Evolutionary conservation across 1,140 invertebrate species (phyloP).

Genomic region (Maconellicoccus hirsutus): DNA sequence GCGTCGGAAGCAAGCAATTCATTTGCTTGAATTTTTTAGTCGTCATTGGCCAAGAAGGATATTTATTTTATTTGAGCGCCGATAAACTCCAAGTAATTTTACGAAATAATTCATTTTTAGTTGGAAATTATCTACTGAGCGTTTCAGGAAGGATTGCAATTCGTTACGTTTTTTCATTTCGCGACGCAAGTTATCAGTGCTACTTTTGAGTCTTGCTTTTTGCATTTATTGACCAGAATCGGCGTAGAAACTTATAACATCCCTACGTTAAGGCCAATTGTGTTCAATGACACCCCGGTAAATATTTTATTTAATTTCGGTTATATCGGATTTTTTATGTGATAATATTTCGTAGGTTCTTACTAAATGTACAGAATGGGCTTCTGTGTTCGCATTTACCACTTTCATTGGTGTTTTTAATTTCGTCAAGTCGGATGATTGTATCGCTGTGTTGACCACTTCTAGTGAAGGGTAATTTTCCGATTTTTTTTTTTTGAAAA

Average conservation of each 20-base stretch:
- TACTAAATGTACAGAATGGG: conserved; percentile 38
- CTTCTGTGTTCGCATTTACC: conserved; percentile 56
- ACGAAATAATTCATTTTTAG: not conserved
- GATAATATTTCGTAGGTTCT: no score
- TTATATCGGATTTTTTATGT: not conserved
- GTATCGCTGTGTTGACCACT: conserved; percentile 50
- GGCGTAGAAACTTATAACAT: conserved; percentile 67
- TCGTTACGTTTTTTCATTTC: conserved; percentile 45
- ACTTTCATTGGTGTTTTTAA: conserved; percentile 59
- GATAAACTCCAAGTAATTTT: not conserved
- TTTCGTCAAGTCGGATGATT: conserved; percentile 45
- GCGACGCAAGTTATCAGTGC: conserved; percentile 54
- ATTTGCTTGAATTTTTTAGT: not conserved
- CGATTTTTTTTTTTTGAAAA: not conserved
- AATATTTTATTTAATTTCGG: not conserved
- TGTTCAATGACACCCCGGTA: conserved; percentile 15
- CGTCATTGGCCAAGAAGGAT: not conserved
- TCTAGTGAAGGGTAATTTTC: conserved; percentile 32
- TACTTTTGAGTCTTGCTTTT: conserved; percentile 49
- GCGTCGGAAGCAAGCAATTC: not conserved
- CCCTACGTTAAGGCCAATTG: conserved; percentile 41
- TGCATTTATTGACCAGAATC: conserved; percentile 62
- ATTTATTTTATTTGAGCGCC: not conserved
- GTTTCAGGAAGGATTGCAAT: conserved; percentile 27
- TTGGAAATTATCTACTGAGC: not conserved